Evolutionary conservation across 2,888 invertebrate species (phyloP).

Genomic region (Tribolium freemani): DNA sequence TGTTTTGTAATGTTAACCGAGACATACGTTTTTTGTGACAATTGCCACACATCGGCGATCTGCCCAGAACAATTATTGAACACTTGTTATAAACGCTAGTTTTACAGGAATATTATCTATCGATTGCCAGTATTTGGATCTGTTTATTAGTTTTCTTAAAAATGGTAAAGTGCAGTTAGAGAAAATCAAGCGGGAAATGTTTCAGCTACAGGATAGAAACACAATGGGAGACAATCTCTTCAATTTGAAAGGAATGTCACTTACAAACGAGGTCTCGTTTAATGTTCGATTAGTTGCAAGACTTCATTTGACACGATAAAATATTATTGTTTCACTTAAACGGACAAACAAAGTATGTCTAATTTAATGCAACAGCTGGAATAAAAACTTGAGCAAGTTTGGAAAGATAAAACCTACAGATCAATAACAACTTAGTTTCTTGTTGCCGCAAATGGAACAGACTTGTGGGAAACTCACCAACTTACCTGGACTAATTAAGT

Average conservation of each 20-base stretch:
- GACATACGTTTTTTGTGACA: no score
- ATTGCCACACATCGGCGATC: no score
- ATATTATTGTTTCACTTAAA: not conserved
- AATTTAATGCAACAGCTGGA: not conserved
- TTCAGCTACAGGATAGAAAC: not conserved
- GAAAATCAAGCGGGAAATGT: not conserved
- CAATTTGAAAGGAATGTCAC: constrained; percentile 14
- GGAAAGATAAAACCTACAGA: not conserved
- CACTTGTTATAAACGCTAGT: not conserved
- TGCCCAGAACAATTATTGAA: no score
- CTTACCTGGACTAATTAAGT: not conserved
- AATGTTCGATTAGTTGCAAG: not conserved
- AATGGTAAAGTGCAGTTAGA: not conserved
- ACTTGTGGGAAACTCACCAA: not conserved
- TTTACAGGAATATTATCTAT: not conserved
- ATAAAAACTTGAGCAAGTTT: not conserved
- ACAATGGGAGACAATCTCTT: constrained; percentile 7
- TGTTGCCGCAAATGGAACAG: not conserved
- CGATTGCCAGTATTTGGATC: not conserved
- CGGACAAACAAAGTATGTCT: not conserved
- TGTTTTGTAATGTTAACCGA: no score
- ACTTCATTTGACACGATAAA: constrained; percentile 13
- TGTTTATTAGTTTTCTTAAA: not conserved
- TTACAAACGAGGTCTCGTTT: constrained; percentile 2
- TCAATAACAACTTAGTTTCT: not conserved